Conservation (phyloP, 2,797 vertebrate genomes). For the Dendrocincla fuliginosa region DNA sequence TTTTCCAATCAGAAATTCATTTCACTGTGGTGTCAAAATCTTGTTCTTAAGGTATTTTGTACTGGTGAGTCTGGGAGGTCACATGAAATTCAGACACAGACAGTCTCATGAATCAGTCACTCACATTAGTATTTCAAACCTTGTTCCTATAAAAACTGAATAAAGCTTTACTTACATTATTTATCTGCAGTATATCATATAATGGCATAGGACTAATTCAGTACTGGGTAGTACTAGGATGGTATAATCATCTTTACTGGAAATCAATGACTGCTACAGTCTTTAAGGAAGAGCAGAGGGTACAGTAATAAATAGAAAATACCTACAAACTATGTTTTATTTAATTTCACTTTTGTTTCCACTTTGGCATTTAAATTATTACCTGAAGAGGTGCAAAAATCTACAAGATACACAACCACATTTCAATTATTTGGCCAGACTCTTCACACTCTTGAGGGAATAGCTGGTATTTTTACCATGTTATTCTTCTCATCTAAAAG, state of each 20-base stretch:
- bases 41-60: neutral
- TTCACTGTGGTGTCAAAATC: neutral
- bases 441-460: neutral
- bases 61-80: neutral
- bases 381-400: neutral
- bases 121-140: neutral
- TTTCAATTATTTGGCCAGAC: neutral
- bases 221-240: neutral
- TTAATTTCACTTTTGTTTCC: neutral
- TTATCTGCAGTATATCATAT: neutral
- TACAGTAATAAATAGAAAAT: neutral
- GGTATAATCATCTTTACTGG: neutral
- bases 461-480: neutral
- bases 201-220: neutral
- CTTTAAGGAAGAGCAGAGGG: neutral
- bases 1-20: neutral
- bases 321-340: neutral
- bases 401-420: neutral
- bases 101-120: neutral
- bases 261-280: neutral
- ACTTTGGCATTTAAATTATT: neutral
- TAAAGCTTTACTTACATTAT: neutral
- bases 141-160: neutral
- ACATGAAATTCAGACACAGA: neutral
- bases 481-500: neutral